A percentile compares a stretch with the other conserved stretches of the same genome.
Evolutionary conservation across 2,113 vertebrate species (phyloP).

Genomic region (Daboia siamensis): DNA sequence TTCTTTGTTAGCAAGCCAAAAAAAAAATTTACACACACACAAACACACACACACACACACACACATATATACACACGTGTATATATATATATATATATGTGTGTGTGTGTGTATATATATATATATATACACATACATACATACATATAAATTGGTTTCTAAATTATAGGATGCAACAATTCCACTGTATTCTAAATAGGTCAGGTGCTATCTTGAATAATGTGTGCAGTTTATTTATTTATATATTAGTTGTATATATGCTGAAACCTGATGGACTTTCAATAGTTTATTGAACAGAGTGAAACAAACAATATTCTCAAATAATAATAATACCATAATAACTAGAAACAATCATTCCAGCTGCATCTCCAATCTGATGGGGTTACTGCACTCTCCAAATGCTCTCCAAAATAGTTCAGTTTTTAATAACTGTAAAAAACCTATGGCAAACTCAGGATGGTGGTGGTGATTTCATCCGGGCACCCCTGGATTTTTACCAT

Average conservation of each 20-base stretch:
- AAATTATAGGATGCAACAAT: background rate
- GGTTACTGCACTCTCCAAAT: background rate
- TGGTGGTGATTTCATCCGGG: background rate
- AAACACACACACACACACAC: no score
- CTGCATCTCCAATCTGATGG: background rate
- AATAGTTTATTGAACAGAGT: background rate
- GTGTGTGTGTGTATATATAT: no score
- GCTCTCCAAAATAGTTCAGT: background rate
- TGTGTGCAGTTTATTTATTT: background rate
- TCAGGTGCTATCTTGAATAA: background rate
- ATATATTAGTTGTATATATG: background rate
- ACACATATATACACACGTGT: no score
- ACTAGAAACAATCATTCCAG: background rate
- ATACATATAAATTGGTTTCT: background rate
- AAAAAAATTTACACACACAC: no score
- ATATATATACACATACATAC: no score
- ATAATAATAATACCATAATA: background rate
- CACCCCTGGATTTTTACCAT: background rate
- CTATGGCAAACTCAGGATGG: background rate
- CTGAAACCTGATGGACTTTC: background rate
- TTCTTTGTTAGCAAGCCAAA: no score
- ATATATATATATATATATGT: no score
- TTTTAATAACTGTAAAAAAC: background rate
- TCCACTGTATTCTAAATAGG: background rate
- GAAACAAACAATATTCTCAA: background rate